These are phyloP conservation scores for Platygyra sinensis DNA, from an alignment of 64 coral and sea anemone species.

Conservation along the genomic window DNA sequence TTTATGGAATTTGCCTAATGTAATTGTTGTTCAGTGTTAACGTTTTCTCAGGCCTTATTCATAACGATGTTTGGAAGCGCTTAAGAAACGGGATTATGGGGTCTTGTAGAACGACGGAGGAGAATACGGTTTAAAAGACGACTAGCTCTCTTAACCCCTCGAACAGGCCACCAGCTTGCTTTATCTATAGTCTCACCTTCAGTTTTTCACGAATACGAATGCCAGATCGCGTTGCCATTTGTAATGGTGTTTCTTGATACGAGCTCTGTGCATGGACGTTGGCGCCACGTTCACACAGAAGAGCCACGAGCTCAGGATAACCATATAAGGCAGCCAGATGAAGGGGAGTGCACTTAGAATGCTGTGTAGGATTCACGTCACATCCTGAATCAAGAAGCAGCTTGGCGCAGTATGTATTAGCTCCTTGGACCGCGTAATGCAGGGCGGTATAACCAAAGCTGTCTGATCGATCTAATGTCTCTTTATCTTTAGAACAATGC, in stretches of 20 bases:
- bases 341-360: slow-evolving; percentile 42
- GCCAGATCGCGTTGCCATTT: slow-evolving; percentile 45
- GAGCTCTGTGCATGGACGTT: slow-evolving; percentile 40
- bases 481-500: slow-evolving; percentile 5
- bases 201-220: slow-evolving; percentile 41
- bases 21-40: too few species aligned
- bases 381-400: slow-evolving; percentile 45
- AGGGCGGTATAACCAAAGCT: slow-evolving; percentile 59
- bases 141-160: too few species aligned
- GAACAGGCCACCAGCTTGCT: background rate
- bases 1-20: too few species aligned
- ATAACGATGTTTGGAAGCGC: too few species aligned
- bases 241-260: slow-evolving; percentile 52
- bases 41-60: too few species aligned
- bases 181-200: background rate
- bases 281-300: slow-evolving; percentile 62
- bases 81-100: too few species aligned
- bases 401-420: slow-evolving; percentile 40
- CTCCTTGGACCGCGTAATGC: slow-evolving; percentile 68
- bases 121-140: too few species aligned
- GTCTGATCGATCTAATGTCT: slow-evolving; percentile 48
- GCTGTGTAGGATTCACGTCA: slow-evolving; percentile 6
- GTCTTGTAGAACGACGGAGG: too few species aligned
- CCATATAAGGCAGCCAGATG: slow-evolving; percentile 59
- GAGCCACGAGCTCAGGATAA: slow-evolving; percentile 43